Percentiles rank a stretch among this genome's conserved stretches.
phyloP scores from a whole-genome alignment of 2,113 vertebrate species.

The Maccullochella peelii region DNA sequence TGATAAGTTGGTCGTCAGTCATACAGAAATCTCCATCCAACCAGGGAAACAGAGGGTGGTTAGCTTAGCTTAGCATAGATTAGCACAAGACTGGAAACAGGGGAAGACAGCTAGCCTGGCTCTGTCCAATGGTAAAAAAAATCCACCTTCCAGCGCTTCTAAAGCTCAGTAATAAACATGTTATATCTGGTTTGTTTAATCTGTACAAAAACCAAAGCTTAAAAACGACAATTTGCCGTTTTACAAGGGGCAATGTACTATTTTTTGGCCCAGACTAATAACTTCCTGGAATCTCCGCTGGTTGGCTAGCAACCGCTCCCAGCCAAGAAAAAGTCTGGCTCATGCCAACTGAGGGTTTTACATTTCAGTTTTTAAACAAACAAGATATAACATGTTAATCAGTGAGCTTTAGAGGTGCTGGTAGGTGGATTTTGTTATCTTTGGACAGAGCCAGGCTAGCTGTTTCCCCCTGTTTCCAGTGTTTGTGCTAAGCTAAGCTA shows the following conservation, averaged over 20 bases:
- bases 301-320: constrained; percentile 11
- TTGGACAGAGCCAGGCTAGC: not conserved
- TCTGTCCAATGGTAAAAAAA: not conserved
- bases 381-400: not conserved
- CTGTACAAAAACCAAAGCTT: no score
- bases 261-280: not conserved
- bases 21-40: not conserved
- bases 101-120: not conserved
- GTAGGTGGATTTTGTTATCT: no score
- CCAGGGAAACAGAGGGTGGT: not conserved
- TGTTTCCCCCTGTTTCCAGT: not conserved
- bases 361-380: not conserved
- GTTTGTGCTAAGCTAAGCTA: not conserved
- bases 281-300: not conserved
- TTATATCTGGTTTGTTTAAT: no score
- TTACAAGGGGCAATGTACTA: not conserved
- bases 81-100: not conserved
- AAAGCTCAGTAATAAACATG: no score
- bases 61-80: constrained; percentile 2
- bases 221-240: no score
- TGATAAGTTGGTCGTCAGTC: not conserved
- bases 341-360: not conserved
- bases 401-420: not conserved
- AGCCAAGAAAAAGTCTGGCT: not conserved
- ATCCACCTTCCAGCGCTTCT: not conserved